Percentiles rank a stretch among this genome's conserved stretches.
These are phyloP conservation scores for Notarius quadriscutis DNA, from an alignment of 2,113 vertebrate genomes.

Conservation along the genomic window DNA sequence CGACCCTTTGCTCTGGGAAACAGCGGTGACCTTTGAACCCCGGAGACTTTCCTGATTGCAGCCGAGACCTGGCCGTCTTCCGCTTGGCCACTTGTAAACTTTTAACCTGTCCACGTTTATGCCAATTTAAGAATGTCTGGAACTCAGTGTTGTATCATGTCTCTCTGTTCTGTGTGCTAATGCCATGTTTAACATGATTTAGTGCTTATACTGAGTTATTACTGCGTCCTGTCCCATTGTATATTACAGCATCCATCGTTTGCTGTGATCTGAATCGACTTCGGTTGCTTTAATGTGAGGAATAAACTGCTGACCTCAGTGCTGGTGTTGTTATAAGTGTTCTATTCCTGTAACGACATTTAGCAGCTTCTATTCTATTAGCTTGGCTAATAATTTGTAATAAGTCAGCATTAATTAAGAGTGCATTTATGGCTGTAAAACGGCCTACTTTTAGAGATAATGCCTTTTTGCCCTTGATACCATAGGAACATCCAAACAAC, in stretches of 20 bases:
- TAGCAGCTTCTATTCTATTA: background rate
- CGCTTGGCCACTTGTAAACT: slow-evolving; percentile 60
- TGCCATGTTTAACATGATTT: slow-evolving; percentile 40
- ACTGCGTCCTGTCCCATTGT: background rate
- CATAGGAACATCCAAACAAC: background rate
- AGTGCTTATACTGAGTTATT: background rate
- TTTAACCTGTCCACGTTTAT: slow-evolving; percentile 62
- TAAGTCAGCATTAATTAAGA: background rate
- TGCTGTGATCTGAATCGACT: background rate
- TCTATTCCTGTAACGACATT: background rate
- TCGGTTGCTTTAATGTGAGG: background rate
- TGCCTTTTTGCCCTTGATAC: background rate
- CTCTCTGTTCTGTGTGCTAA: slow-evolving; percentile 26
- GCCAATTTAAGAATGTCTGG: slow-evolving; percentile 57
- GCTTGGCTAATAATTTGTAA: background rate
- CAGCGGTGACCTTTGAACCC: slow-evolving; percentile 36
- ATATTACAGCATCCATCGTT: background rate
- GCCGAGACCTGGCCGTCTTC: slow-evolving; percentile 50
- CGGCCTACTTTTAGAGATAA: background rate
- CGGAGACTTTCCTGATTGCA: slow-evolving; percentile 21
- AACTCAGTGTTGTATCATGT: slow-evolving; percentile 55
- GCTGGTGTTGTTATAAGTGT: background rate
- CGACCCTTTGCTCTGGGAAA: slow-evolving; percentile 35
- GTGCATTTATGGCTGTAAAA: background rate
- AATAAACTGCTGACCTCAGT: background rate